Percentiles rank a stretch among this genome's conserved stretches.
phyloP scores from a whole-genome alignment of 2,888 invertebrate species.

The Hyposoter didymator region DNA sequence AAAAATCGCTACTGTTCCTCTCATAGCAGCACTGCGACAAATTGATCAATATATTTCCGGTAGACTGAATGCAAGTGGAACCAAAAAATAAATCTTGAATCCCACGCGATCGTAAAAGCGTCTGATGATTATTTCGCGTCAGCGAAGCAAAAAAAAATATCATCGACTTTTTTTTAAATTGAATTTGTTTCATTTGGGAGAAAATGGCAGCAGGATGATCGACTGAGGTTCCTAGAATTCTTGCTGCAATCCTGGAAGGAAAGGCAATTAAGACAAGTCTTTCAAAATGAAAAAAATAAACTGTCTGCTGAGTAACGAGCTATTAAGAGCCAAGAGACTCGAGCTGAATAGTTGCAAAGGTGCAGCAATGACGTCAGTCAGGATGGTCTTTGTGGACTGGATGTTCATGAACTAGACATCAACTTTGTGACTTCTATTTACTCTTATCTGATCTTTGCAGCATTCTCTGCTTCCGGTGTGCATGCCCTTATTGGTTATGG shows the following conservation, averaged over 20 bases:
- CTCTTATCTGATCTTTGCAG: slow-evolving; percentile 55
- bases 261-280: slow-evolving; percentile 29
- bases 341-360: slow-evolving; percentile 44
- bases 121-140: background rate
- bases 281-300: slow-evolving; percentile 27
- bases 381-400: slow-evolving; percentile 71
- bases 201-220: background rate
- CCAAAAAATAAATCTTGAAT: background rate
- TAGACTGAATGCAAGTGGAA: slow-evolving; percentile 3
- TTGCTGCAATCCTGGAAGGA: background rate
- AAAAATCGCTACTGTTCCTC: slow-evolving; percentile 48
- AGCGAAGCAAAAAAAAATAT: background rate
- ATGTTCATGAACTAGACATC: slow-evolving; percentile 71
- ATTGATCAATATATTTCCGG: slow-evolving; percentile 50
- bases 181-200: background rate
- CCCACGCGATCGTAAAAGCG: background rate
- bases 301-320: slow-evolving; percentile 41
- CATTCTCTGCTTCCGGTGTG: background rate
- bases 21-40: slow-evolving; percentile 24
- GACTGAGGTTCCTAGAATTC: background rate
- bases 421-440: slow-evolving; percentile 68
- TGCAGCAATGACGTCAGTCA: slow-evolving; percentile 61
- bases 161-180: background rate
- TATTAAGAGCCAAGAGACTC: slow-evolving; percentile 34
- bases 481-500: background rate